These are phyloP conservation scores for Lepisosteus oculatus DNA, from an alignment of 2,113 vertebrate genomes.

Conservation along the genomic window DNA sequence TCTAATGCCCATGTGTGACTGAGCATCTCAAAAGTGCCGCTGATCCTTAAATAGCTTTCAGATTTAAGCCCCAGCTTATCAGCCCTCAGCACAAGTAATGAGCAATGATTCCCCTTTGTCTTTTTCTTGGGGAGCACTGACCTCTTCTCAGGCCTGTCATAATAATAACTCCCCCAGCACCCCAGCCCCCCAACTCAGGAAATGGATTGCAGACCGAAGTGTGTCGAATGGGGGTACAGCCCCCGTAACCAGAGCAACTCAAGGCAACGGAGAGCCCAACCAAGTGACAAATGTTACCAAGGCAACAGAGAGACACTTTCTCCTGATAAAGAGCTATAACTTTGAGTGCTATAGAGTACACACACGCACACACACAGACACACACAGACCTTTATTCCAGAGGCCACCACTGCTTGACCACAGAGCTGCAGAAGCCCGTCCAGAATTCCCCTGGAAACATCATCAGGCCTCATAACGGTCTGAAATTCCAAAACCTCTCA, in stretches of 20 bases:
- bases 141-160: not conserved
- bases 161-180: not conserved
- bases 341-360: too few relatives aligned
- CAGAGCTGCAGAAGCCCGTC: too few relatives aligned
- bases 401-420: too few relatives aligned
- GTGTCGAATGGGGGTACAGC: not conserved
- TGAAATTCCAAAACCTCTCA: too few relatives aligned
- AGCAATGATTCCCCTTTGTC: not conserved
- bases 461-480: too few relatives aligned
- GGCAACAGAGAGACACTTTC: not conserved
- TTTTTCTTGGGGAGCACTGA: not conserved
- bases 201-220: not conserved
- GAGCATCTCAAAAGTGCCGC: too few relatives aligned
- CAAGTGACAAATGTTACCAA: not conserved
- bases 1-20: too few relatives aligned
- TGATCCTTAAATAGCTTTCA: too few relatives aligned
- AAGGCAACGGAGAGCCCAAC: not conserved
- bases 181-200: not conserved
- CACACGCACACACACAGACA: too few relatives aligned
- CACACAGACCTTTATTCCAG: too few relatives aligned
- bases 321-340: not conserved
- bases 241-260: not conserved
- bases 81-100: not conserved
- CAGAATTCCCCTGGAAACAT: too few relatives aligned
- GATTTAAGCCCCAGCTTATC: not conserved